phyloP scores from a whole-genome alignment of 2,113 vertebrate species.

The Tupaia tana region DNA sequence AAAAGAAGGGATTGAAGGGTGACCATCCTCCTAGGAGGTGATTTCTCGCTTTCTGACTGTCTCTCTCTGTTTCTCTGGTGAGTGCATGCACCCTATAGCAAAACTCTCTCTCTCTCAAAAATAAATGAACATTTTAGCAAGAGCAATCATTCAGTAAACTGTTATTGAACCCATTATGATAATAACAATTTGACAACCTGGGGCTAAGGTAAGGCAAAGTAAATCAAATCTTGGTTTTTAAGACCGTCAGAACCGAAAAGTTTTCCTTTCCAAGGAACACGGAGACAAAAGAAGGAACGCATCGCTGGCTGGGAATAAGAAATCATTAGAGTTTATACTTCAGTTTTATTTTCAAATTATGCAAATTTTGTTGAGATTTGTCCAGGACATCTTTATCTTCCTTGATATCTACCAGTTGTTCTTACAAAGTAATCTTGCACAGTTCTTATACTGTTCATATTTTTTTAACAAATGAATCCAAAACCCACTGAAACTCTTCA shows the following conservation, averaged over 20 bases:
- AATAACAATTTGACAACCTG: background rate
- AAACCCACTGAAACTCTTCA: conserved; percentile 23
- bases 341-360: conserved; percentile 45
- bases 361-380: conserved; percentile 54
- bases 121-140: conserved; percentile 1
- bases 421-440: background rate
- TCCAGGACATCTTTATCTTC: conserved; percentile 10
- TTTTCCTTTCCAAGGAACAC: background rate
- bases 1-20: no score
- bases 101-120: background rate
- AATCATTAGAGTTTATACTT: conserved; percentile 36
- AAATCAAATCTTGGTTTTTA: background rate
- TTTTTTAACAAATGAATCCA: conserved; percentile 50
- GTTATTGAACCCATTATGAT: background rate
- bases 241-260: background rate
- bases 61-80: no score
- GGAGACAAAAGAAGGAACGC: background rate
- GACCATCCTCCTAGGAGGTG: no score
- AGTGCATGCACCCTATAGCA: no score
- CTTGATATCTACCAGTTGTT: background rate
- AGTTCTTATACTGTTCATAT: background rate
- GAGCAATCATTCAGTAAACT: background rate
- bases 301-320: background rate
- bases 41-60: no score
- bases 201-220: background rate